These are phyloP conservation scores for Notamacropus eugenii DNA, from an alignment of 2,797 vertebrate species.

Conservation along the genomic window DNA sequence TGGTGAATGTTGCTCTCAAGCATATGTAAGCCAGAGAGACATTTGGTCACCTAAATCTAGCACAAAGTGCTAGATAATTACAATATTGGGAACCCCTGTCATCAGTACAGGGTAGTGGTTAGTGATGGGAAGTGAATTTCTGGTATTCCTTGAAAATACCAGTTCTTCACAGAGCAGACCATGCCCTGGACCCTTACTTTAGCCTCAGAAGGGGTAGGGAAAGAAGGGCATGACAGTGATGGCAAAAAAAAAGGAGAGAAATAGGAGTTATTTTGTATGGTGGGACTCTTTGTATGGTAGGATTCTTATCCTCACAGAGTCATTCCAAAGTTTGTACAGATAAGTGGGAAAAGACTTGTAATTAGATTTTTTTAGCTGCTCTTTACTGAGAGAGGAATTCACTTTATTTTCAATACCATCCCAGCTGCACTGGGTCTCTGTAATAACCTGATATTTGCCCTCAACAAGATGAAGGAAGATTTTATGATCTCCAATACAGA, in stretches of 20 bases:
- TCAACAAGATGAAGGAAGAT: neutral
- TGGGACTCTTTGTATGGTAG: neutral
- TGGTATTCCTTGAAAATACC: neutral
- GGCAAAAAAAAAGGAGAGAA: neutral
- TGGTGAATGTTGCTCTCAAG: neutral
- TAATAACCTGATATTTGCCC: neutral
- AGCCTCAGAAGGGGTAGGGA: neutral
- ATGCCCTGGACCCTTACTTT: neutral
- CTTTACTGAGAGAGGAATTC: neutral
- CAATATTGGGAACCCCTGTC: neutral
- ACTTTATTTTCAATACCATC: neutral
- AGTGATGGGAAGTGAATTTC: neutral
- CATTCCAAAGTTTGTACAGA: conserved; percentile 18
- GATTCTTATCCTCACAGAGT: conserved; percentile 1
- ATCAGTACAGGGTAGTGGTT: neutral
- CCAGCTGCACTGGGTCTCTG: neutral
- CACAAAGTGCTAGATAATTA: neutral
- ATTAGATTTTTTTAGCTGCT: no score
- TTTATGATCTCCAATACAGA: conserved; percentile 6
- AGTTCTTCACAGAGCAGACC: neutral
- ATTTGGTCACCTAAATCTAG: neutral
- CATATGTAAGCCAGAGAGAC: neutral
- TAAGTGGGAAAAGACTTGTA: conserved; percentile 10
- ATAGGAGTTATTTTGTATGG: neutral
- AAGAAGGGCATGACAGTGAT: no score